These are phyloP conservation scores for Bombus superbus DNA, from an alignment of 1,140 invertebrate genomes.

Conservation along the genomic window DNA sequence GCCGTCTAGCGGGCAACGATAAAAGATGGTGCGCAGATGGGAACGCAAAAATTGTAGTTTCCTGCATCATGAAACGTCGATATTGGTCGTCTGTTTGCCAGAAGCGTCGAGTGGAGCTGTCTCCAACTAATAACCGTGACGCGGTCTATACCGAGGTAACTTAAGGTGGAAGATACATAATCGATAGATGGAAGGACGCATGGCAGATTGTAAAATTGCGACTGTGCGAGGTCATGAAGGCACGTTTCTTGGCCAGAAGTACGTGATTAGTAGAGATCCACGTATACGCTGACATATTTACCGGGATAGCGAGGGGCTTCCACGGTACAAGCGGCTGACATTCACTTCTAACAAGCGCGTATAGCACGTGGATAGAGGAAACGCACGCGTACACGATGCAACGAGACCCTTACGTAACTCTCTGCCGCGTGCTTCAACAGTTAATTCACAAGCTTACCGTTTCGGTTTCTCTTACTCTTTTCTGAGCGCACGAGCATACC, in stretches of 20 bases:
- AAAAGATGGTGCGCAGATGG: background rate
- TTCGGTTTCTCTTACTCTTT: background rate
- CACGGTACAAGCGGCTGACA: slow-evolving; percentile 61
- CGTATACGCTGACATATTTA: slow-evolving; percentile 39
- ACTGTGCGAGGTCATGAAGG: slow-evolving; percentile 9
- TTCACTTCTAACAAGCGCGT: slow-evolving; percentile 59
- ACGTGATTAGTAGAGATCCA: slow-evolving; percentile 39
- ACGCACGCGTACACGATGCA: slow-evolving; percentile 59
- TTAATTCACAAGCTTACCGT: slow-evolving; percentile 33
- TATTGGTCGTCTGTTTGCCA: background rate
- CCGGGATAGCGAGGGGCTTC: slow-evolving; percentile 39
- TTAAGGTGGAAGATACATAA: background rate
- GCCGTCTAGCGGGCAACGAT: background rate
- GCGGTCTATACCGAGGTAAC: background rate
- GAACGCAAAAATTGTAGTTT: background rate
- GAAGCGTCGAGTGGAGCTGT: background rate
- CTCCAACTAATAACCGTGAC: slow-evolving; percentile 13
- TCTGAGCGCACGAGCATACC: background rate
- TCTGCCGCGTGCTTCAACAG: slow-evolving; percentile 27
- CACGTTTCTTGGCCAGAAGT: slow-evolving; percentile 27
- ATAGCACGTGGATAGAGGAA: slow-evolving; percentile 66
- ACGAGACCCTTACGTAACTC: slow-evolving; percentile 57
- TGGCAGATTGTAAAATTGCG: slow-evolving; percentile 1
- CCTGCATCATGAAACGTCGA: background rate
- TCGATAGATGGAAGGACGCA: slow-evolving; percentile 11